phyloP scores from a whole-genome alignment of 2,888 invertebrate genomes.

The Pardosa pseudoannulata region DNA sequence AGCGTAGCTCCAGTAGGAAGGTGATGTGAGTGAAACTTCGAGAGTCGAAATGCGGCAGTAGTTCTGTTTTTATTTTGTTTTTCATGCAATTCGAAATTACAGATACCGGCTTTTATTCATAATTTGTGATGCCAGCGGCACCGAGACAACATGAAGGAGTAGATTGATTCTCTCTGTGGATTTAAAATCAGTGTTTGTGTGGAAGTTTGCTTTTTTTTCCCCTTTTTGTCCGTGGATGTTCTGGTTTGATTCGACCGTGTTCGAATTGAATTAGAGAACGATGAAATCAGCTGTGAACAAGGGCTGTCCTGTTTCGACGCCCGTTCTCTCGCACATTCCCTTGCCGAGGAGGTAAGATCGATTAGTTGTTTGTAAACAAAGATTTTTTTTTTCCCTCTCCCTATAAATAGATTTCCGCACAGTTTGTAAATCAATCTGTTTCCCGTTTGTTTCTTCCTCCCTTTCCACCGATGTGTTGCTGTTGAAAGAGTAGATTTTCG shows the following conservation, averaged over 20 bases:
- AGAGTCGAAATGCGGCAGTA: background rate
- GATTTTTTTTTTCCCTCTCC: background rate
- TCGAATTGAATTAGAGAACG: slow-evolving; percentile 61
- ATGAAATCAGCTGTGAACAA: slow-evolving; percentile 60
- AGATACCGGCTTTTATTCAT: background rate
- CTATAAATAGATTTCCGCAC: background rate
- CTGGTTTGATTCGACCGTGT: slow-evolving; percentile 55
- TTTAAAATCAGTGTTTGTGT: background rate
- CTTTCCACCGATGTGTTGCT: no score
- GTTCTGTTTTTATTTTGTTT: no score
- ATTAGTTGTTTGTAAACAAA: slow-evolving; percentile 59
- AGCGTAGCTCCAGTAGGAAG: slow-evolving; percentile 31
- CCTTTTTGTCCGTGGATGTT: slow-evolving; percentile 15
- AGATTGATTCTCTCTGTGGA: background rate
- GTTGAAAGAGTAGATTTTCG: no score
- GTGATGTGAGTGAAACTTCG: slow-evolving; percentile 1
- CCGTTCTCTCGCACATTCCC: slow-evolving; percentile 55
- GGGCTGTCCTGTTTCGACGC: slow-evolving; percentile 20
- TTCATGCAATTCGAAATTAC: background rate
- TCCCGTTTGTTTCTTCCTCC: no score
- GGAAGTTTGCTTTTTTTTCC: background rate
- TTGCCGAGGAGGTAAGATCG: slow-evolving; percentile 52
- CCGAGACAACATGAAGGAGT: background rate
- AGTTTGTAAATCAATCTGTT: slow-evolving; percentile 1
- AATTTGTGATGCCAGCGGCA: background rate